phyloP scores from a whole-genome alignment of 1,140 invertebrate species.

The Charaxes varanes region DNA sequence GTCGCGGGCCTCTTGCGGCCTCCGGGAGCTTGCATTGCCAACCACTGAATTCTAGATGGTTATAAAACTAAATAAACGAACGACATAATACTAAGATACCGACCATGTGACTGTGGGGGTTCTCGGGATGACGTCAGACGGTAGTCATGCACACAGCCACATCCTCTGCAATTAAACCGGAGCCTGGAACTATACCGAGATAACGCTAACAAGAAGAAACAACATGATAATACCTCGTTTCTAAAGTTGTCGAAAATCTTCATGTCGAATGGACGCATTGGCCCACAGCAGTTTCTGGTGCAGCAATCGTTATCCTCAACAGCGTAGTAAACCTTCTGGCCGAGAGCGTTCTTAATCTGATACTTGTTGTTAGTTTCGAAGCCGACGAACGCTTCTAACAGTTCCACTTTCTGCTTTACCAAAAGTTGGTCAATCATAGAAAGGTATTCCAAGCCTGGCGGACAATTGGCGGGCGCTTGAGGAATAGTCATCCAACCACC shows the following conservation, averaged over 20 bases:
- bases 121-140: no score
- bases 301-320: conserved; percentile 89
- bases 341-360: conserved; percentile 83
- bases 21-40: no score
- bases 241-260: conserved; percentile 86
- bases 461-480: conserved; percentile 84
- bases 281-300: conserved; percentile 85
- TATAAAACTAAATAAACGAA: no score
- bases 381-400: conserved; percentile 88
- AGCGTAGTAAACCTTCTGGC: conserved; percentile 90
- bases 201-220: no score
- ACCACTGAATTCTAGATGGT: no score
- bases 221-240: conserved; percentile 77
- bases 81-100: no score
- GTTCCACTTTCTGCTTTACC: conserved; percentile 91
- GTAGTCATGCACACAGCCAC: no score
- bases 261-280: conserved; percentile 88
- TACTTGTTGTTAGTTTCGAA: conserved; percentile 95
- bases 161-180: no score
- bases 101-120: no score
- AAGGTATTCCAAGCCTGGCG: conserved; percentile 94
- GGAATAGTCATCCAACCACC: conserved; percentile 89
- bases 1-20: no score
- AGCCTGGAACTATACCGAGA: no score
- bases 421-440: conserved; percentile 91